phyloP scores from a whole-genome alignment of 2,888 invertebrate species.

The Eilema depressum region DNA sequence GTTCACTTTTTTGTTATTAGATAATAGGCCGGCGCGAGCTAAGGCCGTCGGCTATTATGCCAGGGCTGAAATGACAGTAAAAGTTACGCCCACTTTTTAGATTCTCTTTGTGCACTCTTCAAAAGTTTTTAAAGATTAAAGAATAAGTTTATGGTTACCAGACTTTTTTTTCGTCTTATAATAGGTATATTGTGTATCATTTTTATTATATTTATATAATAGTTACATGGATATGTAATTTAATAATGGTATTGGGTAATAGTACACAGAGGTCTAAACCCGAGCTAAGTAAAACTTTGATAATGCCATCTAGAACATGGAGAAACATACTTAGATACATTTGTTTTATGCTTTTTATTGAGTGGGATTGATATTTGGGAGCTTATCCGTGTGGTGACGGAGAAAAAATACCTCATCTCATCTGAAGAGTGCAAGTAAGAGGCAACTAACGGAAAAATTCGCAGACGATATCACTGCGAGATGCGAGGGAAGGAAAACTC shows the following conservation, averaged over 20 bases:
- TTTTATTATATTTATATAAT: constrained; percentile 21
- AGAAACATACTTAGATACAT: neutral
- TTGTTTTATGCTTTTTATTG: no score
- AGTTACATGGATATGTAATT: neutral
- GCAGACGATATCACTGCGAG: no score
- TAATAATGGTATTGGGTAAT: neutral
- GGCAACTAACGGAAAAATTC: no score
- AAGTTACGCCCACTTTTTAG: constrained; percentile 85
- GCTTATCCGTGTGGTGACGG: no score
- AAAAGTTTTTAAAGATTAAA: constrained; percentile 85
- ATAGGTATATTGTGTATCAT: constrained; percentile 34
- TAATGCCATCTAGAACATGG: neutral
- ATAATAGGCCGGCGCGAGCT: constrained; percentile 81
- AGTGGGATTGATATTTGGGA: no score
- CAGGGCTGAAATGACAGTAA: constrained; percentile 79
- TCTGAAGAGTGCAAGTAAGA: no score
- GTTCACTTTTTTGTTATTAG: constrained; percentile 55
- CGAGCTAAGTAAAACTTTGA: neutral
- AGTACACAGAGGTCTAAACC: neutral
- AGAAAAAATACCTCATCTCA: no score
- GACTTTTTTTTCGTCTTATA: constrained; percentile 38
- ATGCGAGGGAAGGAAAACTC: no score
- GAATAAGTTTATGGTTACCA: constrained; percentile 72
- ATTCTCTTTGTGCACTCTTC: constrained; percentile 75
- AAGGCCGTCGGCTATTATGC: constrained; percentile 75